Evolutionary conservation across 2,888 invertebrate species (phyloP), one percentile per base, ranked within the genome.

Genomic region (Agrilus cyanescens): DNA sequence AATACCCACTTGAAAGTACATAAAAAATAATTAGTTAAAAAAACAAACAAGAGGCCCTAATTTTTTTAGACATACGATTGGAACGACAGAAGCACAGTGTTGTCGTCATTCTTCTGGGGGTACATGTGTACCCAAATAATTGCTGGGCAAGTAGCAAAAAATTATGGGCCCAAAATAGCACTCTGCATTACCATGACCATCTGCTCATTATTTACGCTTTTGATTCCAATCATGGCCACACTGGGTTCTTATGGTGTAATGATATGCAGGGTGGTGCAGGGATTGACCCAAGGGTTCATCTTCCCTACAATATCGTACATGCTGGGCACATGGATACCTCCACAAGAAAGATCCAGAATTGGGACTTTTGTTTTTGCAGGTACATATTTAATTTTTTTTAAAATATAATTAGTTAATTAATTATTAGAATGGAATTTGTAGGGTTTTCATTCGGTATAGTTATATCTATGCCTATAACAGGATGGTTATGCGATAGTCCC

Each of bases 381-480:
- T 57, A 49, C 45, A 40, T 37, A 20, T 7, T 4, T 7, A 5
- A 20, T 7, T 5, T 1, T 20, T 31, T 29, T 35, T 29, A n/a
- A n/a, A n/a, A n/a, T n/a, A n/a, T 2, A 13, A 34, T 3, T 41
- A 36, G 12, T 2, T n/a, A n/a, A n/a, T n/a, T n/a, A n/a, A n/a
- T n/a, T n/a, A n/a, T n/a, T n/a, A n/a, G n/a, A n/a, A n/a, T n/a
- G n/a, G n/a, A 59, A 43, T 60, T 67, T 50, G 56, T 60, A 62
- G 88, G 88, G 37, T 78, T 78, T 10, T 85, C 85, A 58, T 72
- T 87, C 10, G 90, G 90, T 5, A 85, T 85, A 8, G 82, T 86
- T 0, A 58, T 86, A 1, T 79, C 85, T 53, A 63, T 87, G 57
- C 74, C 82, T 12, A 65, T 78, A 15, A 79, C 85, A 12, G 89